A percentile compares a stretch with the other conserved stretches of the same genome.
Evolutionary conservation across 2,113 vertebrate species (phyloP).

Genomic region (Mastomys coucha): DNA sequence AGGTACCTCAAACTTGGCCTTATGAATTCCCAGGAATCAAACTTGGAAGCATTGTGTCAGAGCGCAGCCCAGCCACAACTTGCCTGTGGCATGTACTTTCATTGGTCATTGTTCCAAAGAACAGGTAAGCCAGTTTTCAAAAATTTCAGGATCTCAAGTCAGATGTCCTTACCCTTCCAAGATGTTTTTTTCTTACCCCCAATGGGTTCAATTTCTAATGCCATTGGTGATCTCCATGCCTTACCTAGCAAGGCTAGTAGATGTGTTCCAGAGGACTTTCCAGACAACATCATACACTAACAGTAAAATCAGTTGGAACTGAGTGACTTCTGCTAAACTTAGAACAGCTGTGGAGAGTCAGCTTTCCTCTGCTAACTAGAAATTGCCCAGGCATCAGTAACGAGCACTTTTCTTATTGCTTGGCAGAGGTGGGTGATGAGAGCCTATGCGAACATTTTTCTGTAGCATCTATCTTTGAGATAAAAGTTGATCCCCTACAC

Average conservation of each 20-base stretch:
- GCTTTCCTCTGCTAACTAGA: background rate
- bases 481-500: slow-evolving; percentile 1
- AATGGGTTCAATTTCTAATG: background rate
- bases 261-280: background rate
- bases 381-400: background rate
- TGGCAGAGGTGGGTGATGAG: background rate
- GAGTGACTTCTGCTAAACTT: slow-evolving; percentile 26
- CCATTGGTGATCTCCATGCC: background rate
- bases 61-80: background rate
- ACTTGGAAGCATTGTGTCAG: slow-evolving; percentile 9
- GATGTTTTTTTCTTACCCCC: background rate
- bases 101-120: background rate
- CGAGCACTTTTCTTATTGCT: background rate
- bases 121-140: background rate
- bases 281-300: slow-evolving; percentile 34
- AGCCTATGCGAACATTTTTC: background rate
- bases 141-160: slow-evolving; percentile 35
- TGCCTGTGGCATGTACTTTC: background rate
- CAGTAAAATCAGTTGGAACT: background rate
- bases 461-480: slow-evolving; percentile 12
- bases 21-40: slow-evolving; percentile 37
- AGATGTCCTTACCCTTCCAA: background rate
- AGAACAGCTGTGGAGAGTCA: slow-evolving; percentile 2
- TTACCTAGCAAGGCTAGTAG: background rate
- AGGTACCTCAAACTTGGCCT: background rate